phyloP scores from a whole-genome alignment of 1,140 invertebrate genomes.

The Diuraphis noxia region DNA sequence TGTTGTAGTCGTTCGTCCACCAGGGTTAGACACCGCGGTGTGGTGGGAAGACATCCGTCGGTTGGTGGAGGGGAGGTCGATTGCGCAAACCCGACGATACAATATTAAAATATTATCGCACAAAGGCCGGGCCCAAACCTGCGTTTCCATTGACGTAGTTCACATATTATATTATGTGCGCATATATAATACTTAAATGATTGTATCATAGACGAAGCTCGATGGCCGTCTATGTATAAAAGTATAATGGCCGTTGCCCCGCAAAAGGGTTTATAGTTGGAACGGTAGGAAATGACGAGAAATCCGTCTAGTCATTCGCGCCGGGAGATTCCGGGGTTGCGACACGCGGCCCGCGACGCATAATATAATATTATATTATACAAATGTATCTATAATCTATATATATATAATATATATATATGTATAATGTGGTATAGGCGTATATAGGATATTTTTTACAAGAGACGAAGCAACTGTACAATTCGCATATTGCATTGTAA shows the following conservation, averaged over 20 bases:
- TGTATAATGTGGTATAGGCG: background rate
- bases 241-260: background rate
- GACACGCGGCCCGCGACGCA: background rate
- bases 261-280: background rate
- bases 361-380: background rate
- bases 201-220: background rate
- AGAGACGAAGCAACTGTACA: background rate
- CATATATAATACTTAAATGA: background rate
- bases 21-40: background rate
- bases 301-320: conserved; percentile 14
- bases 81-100: background rate
- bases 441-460: background rate
- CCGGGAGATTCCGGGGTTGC: background rate
- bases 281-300: conserved; percentile 29
- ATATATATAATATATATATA: background rate
- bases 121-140: background rate
- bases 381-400: background rate
- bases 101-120: background rate
- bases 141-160: too few species aligned
- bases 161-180: background rate
- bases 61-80: background rate
- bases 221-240: background rate
- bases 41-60: background rate
- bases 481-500: background rate
- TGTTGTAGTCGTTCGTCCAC: background rate